Base-by-base conservation (phyloP, 2,888 invertebrate species). In the Megaustenia siamemsis region DNA sequence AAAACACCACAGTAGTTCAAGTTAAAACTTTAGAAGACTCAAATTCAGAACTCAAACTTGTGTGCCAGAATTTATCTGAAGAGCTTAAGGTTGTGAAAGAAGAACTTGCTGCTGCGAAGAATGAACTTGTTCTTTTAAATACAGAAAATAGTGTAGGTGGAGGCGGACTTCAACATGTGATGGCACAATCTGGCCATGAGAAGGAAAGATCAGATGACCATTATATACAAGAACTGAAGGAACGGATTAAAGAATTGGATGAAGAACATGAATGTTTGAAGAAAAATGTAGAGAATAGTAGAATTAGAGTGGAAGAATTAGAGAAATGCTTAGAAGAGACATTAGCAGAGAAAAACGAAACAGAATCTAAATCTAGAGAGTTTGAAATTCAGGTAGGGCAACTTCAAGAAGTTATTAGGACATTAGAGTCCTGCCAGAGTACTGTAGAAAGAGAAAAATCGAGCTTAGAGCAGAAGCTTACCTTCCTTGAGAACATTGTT, bases 381-480 rank as follows among this genome's bases (percentile, higher is more conserved):
- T 38, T 45, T 10, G 85, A 81, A 40, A 21, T 21, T 32, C 43
- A 85, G 28, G 53, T 85, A 28, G 38, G 43, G 8, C 53, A 81
- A 69, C 49, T 81, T 10, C 35, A 81, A n/a, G 85, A 85, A n/a
- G 81, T 84, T n/a, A 75, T 86, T 3, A 60, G 82, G n/a, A 69
- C 84, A 6, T 77, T 88, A n/a, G 86, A 88, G 77, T 66, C 82
- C 4, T 87, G 86, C 71, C 89, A 80, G 84, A 84, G 56, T 75
- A 84, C 73, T 43, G 85, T 89, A 56, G 88, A 90, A 24, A 88
- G 84, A 56, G 90, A 91, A 78, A 89, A 90, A 80, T 77, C 83
- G 8, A 83, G 87, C 43, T 60, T 90, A 32, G 90, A 90, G 21
- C 88, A 86, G 28, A 89, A 89, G 60, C 87, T 90, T 10, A 87